phyloP scores from a whole-genome alignment of 1,140 invertebrate genomes.

The Pachypeltis micranthus region DNA sequence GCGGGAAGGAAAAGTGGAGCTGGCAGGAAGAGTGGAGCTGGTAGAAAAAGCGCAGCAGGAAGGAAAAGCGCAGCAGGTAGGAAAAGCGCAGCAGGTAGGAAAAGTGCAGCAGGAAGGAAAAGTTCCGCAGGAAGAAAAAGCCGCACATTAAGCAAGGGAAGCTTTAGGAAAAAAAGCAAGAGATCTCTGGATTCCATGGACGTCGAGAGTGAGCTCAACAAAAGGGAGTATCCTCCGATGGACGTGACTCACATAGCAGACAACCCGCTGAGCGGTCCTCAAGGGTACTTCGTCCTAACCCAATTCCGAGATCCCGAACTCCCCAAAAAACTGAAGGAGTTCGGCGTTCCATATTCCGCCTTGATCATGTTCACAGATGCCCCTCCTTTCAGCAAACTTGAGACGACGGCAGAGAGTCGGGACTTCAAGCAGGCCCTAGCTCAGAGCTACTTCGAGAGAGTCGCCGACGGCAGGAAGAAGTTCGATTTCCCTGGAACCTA shows the following conservation, averaged over 20 bases:
- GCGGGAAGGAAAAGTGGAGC: slow-evolving; percentile 12
- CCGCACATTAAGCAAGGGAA: neutral
- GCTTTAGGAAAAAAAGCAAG: neutral
- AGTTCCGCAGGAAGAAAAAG: slow-evolving; percentile 2
- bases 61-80: slow-evolving; percentile 12
- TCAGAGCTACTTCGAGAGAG: neutral
- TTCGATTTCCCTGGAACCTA: neutral
- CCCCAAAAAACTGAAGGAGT: neutral
- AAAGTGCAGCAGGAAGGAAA: neutral
- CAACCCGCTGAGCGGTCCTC: neutral
- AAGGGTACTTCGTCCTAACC: slow-evolving; percentile 10
- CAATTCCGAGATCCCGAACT: slow-evolving; percentile 8
- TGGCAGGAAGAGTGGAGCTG: slow-evolving; percentile 14
- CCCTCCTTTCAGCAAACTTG: neutral
- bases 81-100: slow-evolving; percentile 10
- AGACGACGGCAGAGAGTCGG: no score
- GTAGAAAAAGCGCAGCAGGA: slow-evolving; percentile 15
- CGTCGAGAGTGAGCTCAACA: neutral
- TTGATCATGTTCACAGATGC: neutral
- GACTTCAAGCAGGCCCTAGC: no score
- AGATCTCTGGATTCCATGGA: neutral
- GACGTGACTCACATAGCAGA: neutral
- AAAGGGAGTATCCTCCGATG: neutral
- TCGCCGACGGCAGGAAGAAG: neutral
- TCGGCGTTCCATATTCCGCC: neutral